Evolutionary conservation across 2,113 vertebrate genomes (phyloP).

Genomic region (Ceyx margarethae): DNA sequence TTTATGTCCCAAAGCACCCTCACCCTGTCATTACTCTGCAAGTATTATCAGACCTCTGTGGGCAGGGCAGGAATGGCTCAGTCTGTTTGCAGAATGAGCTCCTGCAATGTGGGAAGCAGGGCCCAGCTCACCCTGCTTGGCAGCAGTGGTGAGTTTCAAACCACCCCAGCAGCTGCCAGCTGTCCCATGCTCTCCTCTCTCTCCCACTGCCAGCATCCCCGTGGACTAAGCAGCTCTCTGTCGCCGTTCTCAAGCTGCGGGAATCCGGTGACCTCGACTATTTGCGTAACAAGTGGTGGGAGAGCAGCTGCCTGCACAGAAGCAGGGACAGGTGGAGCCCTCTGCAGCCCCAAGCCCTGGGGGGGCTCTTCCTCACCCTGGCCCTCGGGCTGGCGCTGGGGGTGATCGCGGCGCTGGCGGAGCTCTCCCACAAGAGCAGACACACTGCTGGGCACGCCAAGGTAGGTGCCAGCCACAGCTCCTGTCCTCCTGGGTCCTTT

Average conservation of each 20-base stretch:
- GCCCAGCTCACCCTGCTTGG: accelerated
- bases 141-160: accelerated
- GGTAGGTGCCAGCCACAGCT: constrained; percentile 1
- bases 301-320: constrained; percentile 73
- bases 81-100: accelerated
- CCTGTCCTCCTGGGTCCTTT: accelerated
- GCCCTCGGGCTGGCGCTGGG: constrained; percentile 79
- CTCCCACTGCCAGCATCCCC: constrained; percentile 68
- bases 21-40: accelerated
- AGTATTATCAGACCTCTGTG: accelerated
- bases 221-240: constrained; percentile 77
- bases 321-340: constrained; percentile 10
- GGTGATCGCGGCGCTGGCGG: constrained; percentile 77
- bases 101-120: neutral
- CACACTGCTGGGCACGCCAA: constrained; percentile 75
- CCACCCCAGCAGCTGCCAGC: neutral
- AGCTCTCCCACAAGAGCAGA: constrained; percentile 79
- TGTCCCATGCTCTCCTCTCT: neutral
- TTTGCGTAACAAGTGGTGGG: constrained; percentile 86
- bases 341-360: constrained; percentile 74
- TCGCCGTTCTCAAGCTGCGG: constrained; percentile 79
- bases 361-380: constrained; percentile 82
- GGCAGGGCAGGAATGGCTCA: accelerated
- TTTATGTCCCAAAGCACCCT: neutral
- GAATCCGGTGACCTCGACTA: constrained; percentile 80